Evolutionary conservation across 2,888 invertebrate species (phyloP).

Genomic region (Philopedon plagiatum): DNA sequence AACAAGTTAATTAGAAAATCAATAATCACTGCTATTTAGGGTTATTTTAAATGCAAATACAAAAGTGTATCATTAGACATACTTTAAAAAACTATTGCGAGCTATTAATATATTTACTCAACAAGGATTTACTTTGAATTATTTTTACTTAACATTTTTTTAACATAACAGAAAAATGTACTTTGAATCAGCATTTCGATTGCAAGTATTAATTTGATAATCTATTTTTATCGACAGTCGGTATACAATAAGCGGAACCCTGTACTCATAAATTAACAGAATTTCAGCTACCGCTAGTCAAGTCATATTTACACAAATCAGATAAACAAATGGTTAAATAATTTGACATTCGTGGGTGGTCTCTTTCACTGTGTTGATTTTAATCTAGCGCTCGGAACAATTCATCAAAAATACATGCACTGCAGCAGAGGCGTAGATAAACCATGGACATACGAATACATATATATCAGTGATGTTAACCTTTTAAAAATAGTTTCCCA

Average conservation of each 20-base stretch:
- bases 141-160: too few relatives aligned
- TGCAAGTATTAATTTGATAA: background rate
- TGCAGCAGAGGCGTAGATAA: constrained; percentile 11
- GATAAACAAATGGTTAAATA: constrained; percentile 31
- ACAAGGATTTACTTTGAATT: too few relatives aligned
- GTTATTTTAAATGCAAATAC: too few relatives aligned
- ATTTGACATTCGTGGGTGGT: constrained; percentile 29
- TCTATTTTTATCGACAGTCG: constrained; percentile 1
- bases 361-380: constrained; percentile 25
- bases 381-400: constrained; percentile 7
- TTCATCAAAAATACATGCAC: constrained; percentile 5
- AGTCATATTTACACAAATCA: constrained; percentile 35
- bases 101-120: too few relatives aligned
- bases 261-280: constrained; percentile 27
- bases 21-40: too few relatives aligned
- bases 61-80: too few relatives aligned
- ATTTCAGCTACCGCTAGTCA: constrained; percentile 25
- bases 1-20: too few relatives aligned
- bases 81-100: too few relatives aligned
- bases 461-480: too few relatives aligned
- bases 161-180: too few relatives aligned
- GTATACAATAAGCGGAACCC: constrained; percentile 21
- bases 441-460: too few relatives aligned
- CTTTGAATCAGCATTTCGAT: background rate
- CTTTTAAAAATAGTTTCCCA: too few relatives aligned